Base-by-base conservation (phyloP, 1,140 invertebrate species). In the Anoplolepis gracilipes region DNA sequence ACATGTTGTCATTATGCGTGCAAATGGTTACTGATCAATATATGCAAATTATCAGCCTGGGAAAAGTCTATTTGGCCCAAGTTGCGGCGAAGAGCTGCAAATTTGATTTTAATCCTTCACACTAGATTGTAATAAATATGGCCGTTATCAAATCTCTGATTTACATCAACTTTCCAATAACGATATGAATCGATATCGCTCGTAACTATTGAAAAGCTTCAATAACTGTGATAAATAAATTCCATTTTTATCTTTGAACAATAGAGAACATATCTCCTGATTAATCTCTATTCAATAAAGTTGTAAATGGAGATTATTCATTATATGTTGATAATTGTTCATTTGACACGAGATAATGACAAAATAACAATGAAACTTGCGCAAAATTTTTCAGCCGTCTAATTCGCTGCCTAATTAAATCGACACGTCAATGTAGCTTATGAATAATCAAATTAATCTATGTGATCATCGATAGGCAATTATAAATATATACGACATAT, bases 221-320 rank as follows among this genome's bases (percentile, higher is more conserved):
- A 55, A 55, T 53, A 33, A 62, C 3, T 42, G 25, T 39, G 10
- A 55, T 79, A 22, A 79, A 79, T 55, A 69, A 69, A 69, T 22
- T 36, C 22, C 46, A 28, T 79, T 69, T 53, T 10, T 62, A 33
- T 69, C 22, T 79, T 69, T n/a, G 13, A 16, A 55, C 42, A 79
- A 69, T n/a, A 64, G 49, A 69, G 16, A 55, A 69, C 22, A 16
- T 55, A 39, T 67, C n/a, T 36, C 16, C 30, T 22, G 16, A 53
- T 77, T 64, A 67, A 79, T 79, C 33, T 53, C 61, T 16, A 62
- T 79, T 69, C 22, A 39, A 69, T 2, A 13, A 39, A 79, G 16
- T 79, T 16, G 8, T 46, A 22, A 79, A 36, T 55, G 30, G 5
- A 36, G 7, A 69, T 69, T 39, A 69, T 78, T 76, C 13, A 25